Conservation (phyloP, 2,888 invertebrate species). For the Plutella xylostella region DNA sequence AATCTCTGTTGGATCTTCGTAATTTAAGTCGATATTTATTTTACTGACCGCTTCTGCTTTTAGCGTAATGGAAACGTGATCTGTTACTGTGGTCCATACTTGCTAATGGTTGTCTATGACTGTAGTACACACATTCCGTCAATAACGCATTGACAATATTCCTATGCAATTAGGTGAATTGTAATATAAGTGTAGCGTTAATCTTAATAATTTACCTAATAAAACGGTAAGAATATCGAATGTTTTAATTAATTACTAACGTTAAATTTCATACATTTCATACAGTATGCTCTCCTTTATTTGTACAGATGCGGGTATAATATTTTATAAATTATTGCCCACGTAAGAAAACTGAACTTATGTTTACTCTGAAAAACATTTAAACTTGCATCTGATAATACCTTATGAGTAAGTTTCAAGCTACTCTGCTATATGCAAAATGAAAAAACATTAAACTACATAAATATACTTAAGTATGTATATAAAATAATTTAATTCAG, state of each 20-base stretch:
- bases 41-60: slow-evolving; percentile 3
- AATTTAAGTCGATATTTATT: neutral
- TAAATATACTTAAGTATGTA: too few relatives aligned
- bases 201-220: slow-evolving; percentile 4
- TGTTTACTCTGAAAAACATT: too few relatives aligned
- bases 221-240: neutral
- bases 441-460: too few relatives aligned
- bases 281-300: neutral
- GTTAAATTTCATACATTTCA: neutral
- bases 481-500: too few relatives aligned
- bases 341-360: too few relatives aligned
- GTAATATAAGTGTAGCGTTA: slow-evolving; percentile 9
- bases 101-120: too few relatives aligned
- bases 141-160: slow-evolving; percentile 15
- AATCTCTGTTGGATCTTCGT: neutral
- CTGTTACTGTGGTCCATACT: too few relatives aligned
- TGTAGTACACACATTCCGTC: slow-evolving; percentile 13
- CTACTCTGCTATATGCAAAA: too few relatives aligned
- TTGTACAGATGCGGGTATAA: neutral
- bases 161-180: slow-evolving; percentile 14
- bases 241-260: neutral
- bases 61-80: neutral
- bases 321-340: too few relatives aligned
- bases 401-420: too few relatives aligned
- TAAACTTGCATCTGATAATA: too few relatives aligned